phyloP scores from a whole-genome alignment of 2,113 vertebrate genomes.

The Ictalurus punctatus region DNA sequence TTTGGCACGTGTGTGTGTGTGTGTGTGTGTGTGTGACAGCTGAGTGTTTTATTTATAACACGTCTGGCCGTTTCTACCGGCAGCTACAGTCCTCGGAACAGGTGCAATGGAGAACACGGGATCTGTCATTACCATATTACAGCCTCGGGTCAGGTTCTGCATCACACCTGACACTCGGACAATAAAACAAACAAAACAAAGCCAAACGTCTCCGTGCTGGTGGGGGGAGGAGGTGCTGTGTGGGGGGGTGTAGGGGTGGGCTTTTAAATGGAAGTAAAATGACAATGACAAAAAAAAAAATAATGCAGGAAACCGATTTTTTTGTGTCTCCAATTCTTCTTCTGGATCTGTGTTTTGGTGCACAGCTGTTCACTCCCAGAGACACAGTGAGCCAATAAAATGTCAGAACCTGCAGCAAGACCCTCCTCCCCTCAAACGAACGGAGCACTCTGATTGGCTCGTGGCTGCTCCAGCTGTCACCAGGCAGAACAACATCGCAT shows the following conservation, averaged over 20 bases:
- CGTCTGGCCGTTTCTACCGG: conserved; percentile 12
- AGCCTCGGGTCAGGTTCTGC: not conserved
- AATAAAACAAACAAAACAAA: not conserved
- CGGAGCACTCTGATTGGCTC: conserved; percentile 68
- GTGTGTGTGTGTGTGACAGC: not conserved
- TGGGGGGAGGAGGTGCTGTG: not conserved
- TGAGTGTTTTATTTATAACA: conserved; percentile 47
- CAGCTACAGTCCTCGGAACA: not conserved
- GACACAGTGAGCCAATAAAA: conserved; percentile 54
- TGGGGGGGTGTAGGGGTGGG: not conserved
- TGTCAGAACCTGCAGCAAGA: conserved; percentile 58
- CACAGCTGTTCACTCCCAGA: conserved; percentile 51
- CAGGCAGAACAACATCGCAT: conserved; percentile 76
- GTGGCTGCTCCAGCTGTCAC: conserved; percentile 74
- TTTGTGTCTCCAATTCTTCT: not conserved
- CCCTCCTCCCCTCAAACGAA: conserved; percentile 67
- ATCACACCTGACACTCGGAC: conserved; percentile 1
- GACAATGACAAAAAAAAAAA: not conserved
- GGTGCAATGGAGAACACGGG: not conserved
- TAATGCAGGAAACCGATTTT: not conserved
- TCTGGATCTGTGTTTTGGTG: conserved; percentile 32
- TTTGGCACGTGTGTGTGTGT: conserved; percentile 20
- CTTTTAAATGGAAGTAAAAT: not conserved
- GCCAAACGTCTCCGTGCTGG: not conserved
- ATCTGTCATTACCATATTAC: not conserved